phyloP scores from a whole-genome alignment of 1,140 invertebrate species.

The Calephelis virginiensis region DNA sequence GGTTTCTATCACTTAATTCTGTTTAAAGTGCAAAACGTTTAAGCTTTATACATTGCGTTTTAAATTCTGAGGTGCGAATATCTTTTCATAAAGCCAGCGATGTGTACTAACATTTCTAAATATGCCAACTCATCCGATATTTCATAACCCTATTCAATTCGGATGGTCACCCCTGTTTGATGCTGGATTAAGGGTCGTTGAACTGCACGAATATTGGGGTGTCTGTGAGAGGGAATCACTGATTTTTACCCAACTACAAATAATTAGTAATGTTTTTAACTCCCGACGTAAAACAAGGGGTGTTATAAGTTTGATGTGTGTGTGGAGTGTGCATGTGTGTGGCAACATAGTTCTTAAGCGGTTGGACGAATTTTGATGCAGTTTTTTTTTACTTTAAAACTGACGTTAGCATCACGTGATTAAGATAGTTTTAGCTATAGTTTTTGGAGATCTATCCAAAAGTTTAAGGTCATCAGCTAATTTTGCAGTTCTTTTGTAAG shows the following conservation, averaged over 20 bases:
- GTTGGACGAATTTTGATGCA: too few relatives aligned
- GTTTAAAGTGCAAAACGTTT: neutral
- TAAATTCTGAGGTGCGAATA: neutral
- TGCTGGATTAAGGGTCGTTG: slow-evolving; percentile 10
- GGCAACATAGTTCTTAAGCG: too few relatives aligned
- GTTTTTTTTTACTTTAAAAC: too few relatives aligned
- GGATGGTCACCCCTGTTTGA: slow-evolving; percentile 13
- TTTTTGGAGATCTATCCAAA: too few relatives aligned
- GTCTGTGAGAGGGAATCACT: neutral
- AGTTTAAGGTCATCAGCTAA: too few relatives aligned
- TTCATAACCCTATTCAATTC: slow-evolving; percentile 15
- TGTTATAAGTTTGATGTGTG: neutral
- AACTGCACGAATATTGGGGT: slow-evolving; percentile 8
- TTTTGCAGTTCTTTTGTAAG: too few relatives aligned
- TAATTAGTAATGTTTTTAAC: too few relatives aligned
- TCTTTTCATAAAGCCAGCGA: neutral
- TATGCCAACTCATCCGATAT: slow-evolving; percentile 14
- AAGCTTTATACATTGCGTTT: slow-evolving; percentile 3
- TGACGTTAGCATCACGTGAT: too few relatives aligned
- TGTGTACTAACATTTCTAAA: slow-evolving; percentile 7
- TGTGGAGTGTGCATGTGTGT: too few relatives aligned
- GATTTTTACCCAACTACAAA: neutral
- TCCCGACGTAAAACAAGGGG: too few relatives aligned
- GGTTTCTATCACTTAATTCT: neutral
- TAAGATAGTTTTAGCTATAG: too few relatives aligned